phyloP scores from a whole-genome alignment of 23 tunicate genomes.

The Phallusia fumigata region DNA sequence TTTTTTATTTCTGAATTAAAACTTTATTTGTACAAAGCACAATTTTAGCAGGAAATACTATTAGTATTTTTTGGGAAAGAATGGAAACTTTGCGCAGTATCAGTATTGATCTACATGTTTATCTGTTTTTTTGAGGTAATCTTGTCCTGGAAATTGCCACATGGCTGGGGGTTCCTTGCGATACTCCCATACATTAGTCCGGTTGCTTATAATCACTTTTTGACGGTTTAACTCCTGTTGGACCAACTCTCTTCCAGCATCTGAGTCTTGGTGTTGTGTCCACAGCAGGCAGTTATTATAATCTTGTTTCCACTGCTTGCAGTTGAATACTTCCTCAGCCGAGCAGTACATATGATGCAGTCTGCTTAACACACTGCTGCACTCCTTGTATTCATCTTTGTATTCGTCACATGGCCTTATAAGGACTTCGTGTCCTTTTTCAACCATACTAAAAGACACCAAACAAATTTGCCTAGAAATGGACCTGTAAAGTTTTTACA shows the following conservation, averaged over 20 bases:
- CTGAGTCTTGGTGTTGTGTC: background rate
- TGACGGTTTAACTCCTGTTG: background rate
- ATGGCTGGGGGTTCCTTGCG: background rate
- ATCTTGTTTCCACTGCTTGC: slow-evolving; percentile 3
- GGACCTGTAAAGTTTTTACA: too few species aligned
- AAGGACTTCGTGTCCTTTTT: background rate
- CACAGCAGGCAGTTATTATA: background rate
- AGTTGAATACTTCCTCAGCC: background rate
- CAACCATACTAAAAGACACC: background rate
- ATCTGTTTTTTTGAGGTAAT: background rate
- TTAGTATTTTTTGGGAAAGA: too few species aligned
- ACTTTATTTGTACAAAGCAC: too few species aligned
- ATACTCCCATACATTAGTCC: slow-evolving; percentile 13
- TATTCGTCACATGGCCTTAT: slow-evolving; percentile 4
- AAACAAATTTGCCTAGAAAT: too few species aligned
- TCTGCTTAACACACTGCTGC: slow-evolving; percentile 10
- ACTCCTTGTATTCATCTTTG: background rate
- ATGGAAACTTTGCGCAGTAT: too few species aligned
- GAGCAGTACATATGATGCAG: background rate
- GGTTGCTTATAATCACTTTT: background rate
- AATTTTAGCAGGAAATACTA: too few species aligned
- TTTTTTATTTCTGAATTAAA: too few species aligned
- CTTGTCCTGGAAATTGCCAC: slow-evolving; percentile 16
- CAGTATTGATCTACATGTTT: too few species aligned
- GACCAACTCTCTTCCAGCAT: background rate